Base-by-base conservation (phyloP, 2,888 invertebrate species). In the Standfussiana lucernea region DNA sequence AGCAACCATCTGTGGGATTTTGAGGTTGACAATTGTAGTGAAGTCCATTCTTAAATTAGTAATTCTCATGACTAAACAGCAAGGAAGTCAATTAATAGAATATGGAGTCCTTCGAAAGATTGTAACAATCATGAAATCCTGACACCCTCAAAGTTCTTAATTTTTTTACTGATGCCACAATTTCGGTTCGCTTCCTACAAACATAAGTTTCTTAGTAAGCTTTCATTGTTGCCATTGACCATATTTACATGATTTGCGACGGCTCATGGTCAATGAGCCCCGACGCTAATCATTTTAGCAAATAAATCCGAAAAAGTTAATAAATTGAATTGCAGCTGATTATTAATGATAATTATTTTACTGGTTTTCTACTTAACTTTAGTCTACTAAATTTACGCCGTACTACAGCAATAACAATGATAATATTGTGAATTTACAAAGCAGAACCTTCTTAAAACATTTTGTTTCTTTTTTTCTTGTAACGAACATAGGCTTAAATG, bases 11-110 rank as follows among this genome's bases (percentile, higher is more conserved):
- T 76, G 80, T 71, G 15, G 24, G 28, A 71, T 61, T 82, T 85
- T 80, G 66, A 85, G 85, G 80, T 85, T 86, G 85, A 77, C 85
- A 86, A 69, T 53, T 71, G 6, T 65, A 80, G 75, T 71, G 77
- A 67, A 47, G 76, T 61, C 77, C 72, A 69, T 47, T 37, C 15
- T 40, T 28, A 45, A 79, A 53, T 37, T 69, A 69, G 28, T 77
- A 1, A 59, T 28, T 59, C 3, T 2, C 6, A 28, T 15, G 5
- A 45, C 28, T 21, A 72, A 53, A 69, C 8, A 28, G 15, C 15
- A 2, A 37, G 1, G n/a, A n/a, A n/a, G n/a, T n/a, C n/a, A n/a
- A n/a, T n/a, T n/a, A n/a, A 28, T 28, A 56, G 0, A 32, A 18
- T 59, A 18, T 7, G 28, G 1, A 35, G 11, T 37, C 35, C 35